Percentiles rank a stretch among this genome's conserved stretches.
These are phyloP conservation scores for Acronicta leporina DNA, from an alignment of 2,888 invertebrate genomes.

Conservation along the genomic window DNA sequence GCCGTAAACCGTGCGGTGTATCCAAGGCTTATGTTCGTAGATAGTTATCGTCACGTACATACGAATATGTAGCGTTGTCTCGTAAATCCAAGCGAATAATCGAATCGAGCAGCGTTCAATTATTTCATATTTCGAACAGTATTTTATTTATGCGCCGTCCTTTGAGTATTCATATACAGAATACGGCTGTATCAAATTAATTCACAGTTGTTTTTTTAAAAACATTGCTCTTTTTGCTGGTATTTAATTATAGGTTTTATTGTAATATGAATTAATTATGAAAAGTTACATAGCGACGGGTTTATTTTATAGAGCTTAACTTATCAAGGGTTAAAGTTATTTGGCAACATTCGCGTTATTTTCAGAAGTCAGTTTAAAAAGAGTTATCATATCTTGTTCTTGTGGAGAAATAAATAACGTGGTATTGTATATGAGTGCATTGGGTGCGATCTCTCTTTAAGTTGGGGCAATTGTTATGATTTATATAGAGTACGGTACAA, in stretches of 20 bases:
- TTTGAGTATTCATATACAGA: conserved; percentile 27
- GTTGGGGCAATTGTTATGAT: conserved; percentile 5
- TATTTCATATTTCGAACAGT: conserved; percentile 28
- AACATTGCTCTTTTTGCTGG: conserved; percentile 18
- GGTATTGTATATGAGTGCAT: conserved; percentile 15
- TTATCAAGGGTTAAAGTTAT: no score
- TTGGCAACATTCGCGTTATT: no score
- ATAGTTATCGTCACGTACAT: no score
- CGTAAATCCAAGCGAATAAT: no score
- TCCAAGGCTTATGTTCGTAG: no score
- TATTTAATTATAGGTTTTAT: conserved; percentile 18
- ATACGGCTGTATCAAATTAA: conserved; percentile 30
- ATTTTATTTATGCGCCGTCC: conserved; percentile 42
- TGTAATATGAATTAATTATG: conserved; percentile 25
- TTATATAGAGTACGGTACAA: background rate
- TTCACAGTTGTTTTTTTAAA: conserved; percentile 26
- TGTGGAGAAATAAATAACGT: conserved; percentile 20
- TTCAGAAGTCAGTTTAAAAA: no score
- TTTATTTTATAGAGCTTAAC: background rate
- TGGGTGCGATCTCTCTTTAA: conserved; percentile 12
- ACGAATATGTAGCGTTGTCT: no score
- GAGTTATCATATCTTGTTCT: conserved; percentile 15
- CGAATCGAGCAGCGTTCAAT: background rate
- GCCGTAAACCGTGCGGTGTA: no score
- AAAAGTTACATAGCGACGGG: background rate